A percentile compares a stretch with the other conserved stretches of the same genome.
phyloP scores from a whole-genome alignment of 1,140 invertebrate genomes.

The Latrodectus geometricus region DNA sequence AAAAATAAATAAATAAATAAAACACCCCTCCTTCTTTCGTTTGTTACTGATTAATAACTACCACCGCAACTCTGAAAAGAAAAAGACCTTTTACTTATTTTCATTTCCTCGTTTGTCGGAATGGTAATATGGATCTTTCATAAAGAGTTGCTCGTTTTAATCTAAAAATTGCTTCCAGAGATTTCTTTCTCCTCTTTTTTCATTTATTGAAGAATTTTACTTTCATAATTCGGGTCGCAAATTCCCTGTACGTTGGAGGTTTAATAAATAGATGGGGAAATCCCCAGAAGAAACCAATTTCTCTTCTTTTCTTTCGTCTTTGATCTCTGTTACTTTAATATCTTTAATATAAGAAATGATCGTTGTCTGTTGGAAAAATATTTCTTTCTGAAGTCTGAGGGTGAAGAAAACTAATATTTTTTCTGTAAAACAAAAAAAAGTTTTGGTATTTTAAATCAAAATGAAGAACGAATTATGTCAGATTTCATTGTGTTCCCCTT shows the following conservation, averaged over 20 bases:
- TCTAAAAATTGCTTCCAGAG: slow-evolving; percentile 25
- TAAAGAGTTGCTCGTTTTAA: slow-evolving; percentile 27
- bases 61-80: background rate
- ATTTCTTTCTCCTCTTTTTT: background rate
- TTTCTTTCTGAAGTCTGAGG: background rate
- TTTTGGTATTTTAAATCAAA: no score
- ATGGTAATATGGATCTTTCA: slow-evolving; percentile 19
- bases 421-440: no score
- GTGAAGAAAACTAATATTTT: no score
- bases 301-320: background rate
- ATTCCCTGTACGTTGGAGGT: slow-evolving; percentile 22
- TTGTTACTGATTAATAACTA: background rate
- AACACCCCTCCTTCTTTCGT: background rate
- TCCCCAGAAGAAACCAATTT: slow-evolving; percentile 1
- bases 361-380: background rate
- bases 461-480: no score
- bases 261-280: slow-evolving; percentile 29
- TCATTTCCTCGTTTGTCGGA: slow-evolving; percentile 19
- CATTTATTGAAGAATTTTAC: slow-evolving; percentile 29
- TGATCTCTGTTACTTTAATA: slow-evolving; percentile 17
- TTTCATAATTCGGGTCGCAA: slow-evolving; percentile 31
- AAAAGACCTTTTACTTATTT: slow-evolving; percentile 1
- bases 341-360: slow-evolving; percentile 6
- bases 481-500: no score
- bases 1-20: no score